Percentiles rank a stretch among this genome's conserved stretches.
These are phyloP conservation scores for Trachythela sp. DNA, from an alignment of 64 coral and sea anemone genomes.

Conservation along the genomic window DNA sequence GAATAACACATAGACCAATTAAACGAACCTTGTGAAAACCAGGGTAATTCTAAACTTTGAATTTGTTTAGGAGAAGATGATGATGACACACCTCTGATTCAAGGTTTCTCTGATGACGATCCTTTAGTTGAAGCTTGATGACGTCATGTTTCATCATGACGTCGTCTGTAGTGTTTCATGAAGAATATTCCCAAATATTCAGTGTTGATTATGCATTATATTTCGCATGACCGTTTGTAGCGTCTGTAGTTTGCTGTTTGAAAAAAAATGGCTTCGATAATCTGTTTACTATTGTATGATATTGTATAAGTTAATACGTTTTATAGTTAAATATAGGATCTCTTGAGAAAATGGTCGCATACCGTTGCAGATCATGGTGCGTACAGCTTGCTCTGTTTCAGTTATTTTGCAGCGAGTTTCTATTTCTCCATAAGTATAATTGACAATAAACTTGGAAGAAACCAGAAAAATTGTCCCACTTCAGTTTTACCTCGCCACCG, in stretches of 20 bases:
- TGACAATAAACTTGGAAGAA: no score
- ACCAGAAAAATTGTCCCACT: no score
- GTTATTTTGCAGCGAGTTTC: no score
- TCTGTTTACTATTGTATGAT: neutral
- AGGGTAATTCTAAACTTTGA: neutral
- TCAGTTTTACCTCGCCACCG: no score
- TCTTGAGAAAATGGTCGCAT: neutral
- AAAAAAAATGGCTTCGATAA: neutral
- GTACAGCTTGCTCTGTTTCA: neutral
- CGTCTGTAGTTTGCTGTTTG: neutral
- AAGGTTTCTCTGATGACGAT: conserved; percentile 24
- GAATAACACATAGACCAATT: no score
- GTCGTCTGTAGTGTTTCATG: neutral
- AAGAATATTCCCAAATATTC: neutral
- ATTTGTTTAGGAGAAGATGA: neutral
- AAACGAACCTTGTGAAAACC: no score
- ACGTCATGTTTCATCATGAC: neutral
- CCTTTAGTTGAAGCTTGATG: conserved; percentile 11
- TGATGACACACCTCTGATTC: neutral
- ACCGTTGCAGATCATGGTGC: neutral
- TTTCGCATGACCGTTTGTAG: neutral
- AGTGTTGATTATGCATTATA: neutral
- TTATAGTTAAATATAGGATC: neutral
- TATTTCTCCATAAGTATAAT: no score
- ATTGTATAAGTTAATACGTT: neutral